These are phyloP conservation scores for Tipula helvola DNA, from an alignment of 2,888 invertebrate species.

Conservation along the genomic window DNA sequence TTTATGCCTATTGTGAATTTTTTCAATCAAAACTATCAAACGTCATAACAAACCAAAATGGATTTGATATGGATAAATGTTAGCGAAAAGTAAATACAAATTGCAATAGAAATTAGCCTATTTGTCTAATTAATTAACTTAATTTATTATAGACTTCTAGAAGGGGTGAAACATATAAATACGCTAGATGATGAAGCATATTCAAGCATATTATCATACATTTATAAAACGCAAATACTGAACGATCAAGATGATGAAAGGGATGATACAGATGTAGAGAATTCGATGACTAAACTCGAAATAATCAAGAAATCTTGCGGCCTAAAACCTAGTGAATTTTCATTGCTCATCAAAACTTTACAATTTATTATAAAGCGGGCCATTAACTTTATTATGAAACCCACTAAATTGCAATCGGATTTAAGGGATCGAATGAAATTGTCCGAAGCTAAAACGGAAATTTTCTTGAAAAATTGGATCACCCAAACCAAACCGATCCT, in stretches of 20 bases:
- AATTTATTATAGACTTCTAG: slow-evolving; percentile 26
- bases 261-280: slow-evolving; percentile 20
- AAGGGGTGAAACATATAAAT: slow-evolving; percentile 35
- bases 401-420: slow-evolving; percentile 38
- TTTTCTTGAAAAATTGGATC: slow-evolving; percentile 42
- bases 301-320: slow-evolving; percentile 31
- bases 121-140: background rate
- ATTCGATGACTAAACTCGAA: slow-evolving; percentile 29
- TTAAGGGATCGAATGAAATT: slow-evolving; percentile 38
- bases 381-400: slow-evolving; percentile 41
- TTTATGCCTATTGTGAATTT: background rate
- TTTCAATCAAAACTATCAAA: background rate
- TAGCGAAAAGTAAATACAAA: slow-evolving; percentile 23
- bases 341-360: slow-evolving; percentile 31
- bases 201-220: slow-evolving; percentile 31
- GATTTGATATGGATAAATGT: slow-evolving; percentile 29
- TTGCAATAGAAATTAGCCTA: background rate
- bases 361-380: slow-evolving; percentile 39
- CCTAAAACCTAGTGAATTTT: slow-evolving; percentile 29
- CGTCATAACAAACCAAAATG: slow-evolving; percentile 18
- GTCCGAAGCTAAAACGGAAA: slow-evolving; percentile 40
- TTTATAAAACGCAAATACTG: slow-evolving; percentile 33
- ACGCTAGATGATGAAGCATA: slow-evolving; percentile 30
- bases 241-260: slow-evolving; percentile 16
- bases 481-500: slow-evolving; percentile 39